These are phyloP conservation scores for Scaptomyza caliginosa DNA, from an alignment of 2,888 invertebrate genomes.

Conservation along the genomic window DNA sequence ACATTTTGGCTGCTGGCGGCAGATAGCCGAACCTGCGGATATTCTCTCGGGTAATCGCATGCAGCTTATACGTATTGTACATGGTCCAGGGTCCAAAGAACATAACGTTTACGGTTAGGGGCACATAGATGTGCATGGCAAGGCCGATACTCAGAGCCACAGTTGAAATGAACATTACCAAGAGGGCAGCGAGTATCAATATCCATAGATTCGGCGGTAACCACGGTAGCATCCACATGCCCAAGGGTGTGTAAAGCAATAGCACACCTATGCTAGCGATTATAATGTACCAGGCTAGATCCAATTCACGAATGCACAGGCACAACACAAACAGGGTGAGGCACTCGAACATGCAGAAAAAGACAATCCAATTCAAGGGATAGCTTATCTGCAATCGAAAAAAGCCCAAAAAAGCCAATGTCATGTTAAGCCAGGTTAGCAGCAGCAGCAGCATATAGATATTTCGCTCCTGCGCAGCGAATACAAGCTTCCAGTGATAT, in stretches of 20 bases:
- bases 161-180: slow-evolving; percentile 30
- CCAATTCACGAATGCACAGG: slow-evolving; percentile 37
- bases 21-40: slow-evolving; percentile 26
- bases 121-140: slow-evolving; percentile 51
- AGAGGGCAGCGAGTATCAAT: slow-evolving; percentile 40
- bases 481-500: slow-evolving; percentile 39
- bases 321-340: slow-evolving; percentile 49
- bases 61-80: slow-evolving; percentile 49
- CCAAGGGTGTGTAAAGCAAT: slow-evolving; percentile 45
- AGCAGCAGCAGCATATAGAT: slow-evolving; percentile 45
- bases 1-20: slow-evolving; percentile 47
- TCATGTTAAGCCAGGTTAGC: slow-evolving; percentile 50
- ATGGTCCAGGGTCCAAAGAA: slow-evolving; percentile 70
- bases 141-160: slow-evolving; percentile 32
- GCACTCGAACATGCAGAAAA: slow-evolving; percentile 54
- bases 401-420: slow-evolving; percentile 50
- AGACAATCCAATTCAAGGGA: slow-evolving; percentile 66
- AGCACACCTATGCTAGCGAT: slow-evolving; percentile 27
- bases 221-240: slow-evolving; percentile 43
- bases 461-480: slow-evolving; percentile 26
- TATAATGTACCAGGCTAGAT: slow-evolving; percentile 48
- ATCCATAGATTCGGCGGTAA: slow-evolving; percentile 53
- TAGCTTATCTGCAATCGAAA: slow-evolving; percentile 48
- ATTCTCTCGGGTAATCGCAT: neutral
- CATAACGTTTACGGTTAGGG: slow-evolving; percentile 36